Evolutionary conservation across 2,113 vertebrate species (phyloP).

Genomic region (Melanerpes aurifrons): DNA sequence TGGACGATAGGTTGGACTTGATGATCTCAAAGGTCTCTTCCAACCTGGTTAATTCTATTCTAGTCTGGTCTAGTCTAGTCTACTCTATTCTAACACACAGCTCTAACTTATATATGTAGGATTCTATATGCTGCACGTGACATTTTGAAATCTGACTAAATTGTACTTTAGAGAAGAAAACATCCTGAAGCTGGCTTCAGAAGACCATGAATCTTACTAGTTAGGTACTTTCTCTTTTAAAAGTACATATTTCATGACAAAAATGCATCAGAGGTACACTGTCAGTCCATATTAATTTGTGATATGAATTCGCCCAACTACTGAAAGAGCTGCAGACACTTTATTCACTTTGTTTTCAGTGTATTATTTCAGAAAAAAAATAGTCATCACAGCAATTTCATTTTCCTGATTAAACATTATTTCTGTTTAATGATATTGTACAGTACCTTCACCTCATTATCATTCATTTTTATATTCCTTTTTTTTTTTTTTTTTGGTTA

Average conservation of each 20-base stretch:
- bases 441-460: neutral
- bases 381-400: neutral
- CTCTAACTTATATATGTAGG: slow-evolving; percentile 19
- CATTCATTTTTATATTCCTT: neutral
- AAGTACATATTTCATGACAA: slow-evolving; percentile 23
- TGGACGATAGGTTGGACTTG: no score
- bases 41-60: no score
- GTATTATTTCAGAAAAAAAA: slow-evolving; percentile 43
- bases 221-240: slow-evolving; percentile 47
- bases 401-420: slow-evolving; percentile 19
- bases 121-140: slow-evolving; percentile 41
- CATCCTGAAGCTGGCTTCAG: slow-evolving; percentile 40
- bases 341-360: neutral
- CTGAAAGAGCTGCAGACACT: neutral
- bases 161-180: slow-evolving; percentile 53
- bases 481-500: neutral
- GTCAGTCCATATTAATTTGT: neutral
- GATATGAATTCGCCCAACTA: neutral
- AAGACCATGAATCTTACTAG: slow-evolving; percentile 33
- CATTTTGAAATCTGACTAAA: slow-evolving; percentile 64
- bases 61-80: no score
- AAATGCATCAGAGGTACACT: neutral
- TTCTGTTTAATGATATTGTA: neutral
- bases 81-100: neutral
- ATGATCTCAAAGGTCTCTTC: no score